Evolutionary conservation across 2,113 vertebrate genomes (phyloP).

Genomic region (Dolichallabes microphthalmus): DNA sequence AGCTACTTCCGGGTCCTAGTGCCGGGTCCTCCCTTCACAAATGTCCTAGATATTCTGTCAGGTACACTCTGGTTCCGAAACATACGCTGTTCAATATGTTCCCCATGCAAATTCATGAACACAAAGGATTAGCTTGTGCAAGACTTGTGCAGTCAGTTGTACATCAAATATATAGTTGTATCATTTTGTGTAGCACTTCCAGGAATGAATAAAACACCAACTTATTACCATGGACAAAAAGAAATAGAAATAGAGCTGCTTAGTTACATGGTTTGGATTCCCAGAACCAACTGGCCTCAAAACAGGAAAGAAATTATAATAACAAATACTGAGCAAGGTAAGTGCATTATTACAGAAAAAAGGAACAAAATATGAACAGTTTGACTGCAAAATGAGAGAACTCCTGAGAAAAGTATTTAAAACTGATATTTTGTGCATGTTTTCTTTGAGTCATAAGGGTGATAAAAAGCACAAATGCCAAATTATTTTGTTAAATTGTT

Average conservation of each 20-base stretch:
- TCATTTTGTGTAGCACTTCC: neutral
- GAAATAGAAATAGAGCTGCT: neutral
- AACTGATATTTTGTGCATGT: too few species aligned
- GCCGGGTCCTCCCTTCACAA: too few species aligned
- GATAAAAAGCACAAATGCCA: too few species aligned
- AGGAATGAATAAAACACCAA: neutral
- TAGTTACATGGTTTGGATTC: neutral
- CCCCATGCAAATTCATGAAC: neutral
- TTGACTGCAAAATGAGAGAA: too few species aligned
- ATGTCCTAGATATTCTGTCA: constrained; percentile 2
- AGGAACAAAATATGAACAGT: neutral
- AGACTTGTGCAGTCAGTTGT: neutral
- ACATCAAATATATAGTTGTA: neutral
- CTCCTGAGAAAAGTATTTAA: too few species aligned
- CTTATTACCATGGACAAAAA: neutral
- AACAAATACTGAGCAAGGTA: neutral
- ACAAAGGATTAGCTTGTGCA: neutral
- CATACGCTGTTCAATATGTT: neutral
- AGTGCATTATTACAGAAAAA: neutral
- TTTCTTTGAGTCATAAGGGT: too few species aligned
- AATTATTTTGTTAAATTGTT: too few species aligned
- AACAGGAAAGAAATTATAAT: neutral
- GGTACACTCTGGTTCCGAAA: neutral
- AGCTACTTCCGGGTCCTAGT: too few species aligned
- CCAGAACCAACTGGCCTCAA: neutral